These are phyloP conservation scores for Chalcosyrphus nemorum DNA, from an alignment of 2,888 invertebrate species.

Conservation along the genomic window DNA sequence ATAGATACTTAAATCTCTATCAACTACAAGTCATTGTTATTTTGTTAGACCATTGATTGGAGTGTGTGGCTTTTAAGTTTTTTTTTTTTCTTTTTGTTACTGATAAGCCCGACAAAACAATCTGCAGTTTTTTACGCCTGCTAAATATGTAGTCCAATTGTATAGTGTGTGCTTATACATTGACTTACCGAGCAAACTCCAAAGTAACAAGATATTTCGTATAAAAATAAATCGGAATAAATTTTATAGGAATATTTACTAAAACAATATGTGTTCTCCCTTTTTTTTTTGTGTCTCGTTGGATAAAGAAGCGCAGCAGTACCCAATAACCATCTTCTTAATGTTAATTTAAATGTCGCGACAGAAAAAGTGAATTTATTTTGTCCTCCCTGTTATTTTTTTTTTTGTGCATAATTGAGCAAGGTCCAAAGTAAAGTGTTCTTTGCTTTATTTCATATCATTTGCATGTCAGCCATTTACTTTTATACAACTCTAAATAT, in stretches of 20 bases:
- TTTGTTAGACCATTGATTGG: neutral
- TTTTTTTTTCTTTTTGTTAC: too few relatives aligned
- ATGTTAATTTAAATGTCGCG: slow-evolving; percentile 33
- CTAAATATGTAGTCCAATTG: neutral
- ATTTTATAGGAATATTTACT: neutral
- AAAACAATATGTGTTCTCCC: neutral
- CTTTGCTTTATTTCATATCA: neutral
- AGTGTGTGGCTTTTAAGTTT: neutral
- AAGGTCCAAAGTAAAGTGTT: slow-evolving; percentile 26
- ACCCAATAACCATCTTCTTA: neutral
- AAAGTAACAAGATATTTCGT: slow-evolving; percentile 14
- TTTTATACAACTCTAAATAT: neutral
- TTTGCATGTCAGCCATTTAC: slow-evolving; percentile 2
- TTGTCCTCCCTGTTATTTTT: neutral
- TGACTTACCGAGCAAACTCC: slow-evolving; percentile 1
- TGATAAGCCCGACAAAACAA: neutral
- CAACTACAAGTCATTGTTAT: neutral
- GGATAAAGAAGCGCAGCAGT: neutral
- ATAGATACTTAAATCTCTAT: neutral
- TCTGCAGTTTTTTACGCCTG: neutral
- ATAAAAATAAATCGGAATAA: neutral
- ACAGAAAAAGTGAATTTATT: slow-evolving; percentile 3
- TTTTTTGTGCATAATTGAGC: slow-evolving; percentile 36
- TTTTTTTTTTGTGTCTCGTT: too few relatives aligned
- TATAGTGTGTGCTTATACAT: neutral